Evolutionary conservation across 2,888 invertebrate genomes (phyloP), one percentile per base, ranked within the genome.

Genomic region (Callyntrura sp.): DNA sequence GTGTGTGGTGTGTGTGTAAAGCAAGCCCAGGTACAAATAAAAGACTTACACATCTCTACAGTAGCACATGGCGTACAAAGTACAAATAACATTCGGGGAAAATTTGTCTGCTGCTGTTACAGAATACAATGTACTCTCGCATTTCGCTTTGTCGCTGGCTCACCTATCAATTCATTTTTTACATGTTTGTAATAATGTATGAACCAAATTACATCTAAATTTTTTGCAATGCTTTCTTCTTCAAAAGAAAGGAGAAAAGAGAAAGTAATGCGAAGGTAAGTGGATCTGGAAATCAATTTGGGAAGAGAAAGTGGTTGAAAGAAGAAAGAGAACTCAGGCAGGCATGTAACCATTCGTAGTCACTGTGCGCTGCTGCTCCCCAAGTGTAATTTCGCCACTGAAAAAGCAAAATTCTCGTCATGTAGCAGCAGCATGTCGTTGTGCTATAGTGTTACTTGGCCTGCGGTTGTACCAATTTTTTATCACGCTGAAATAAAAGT

Each of bases 231-330:
- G 73, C 82, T 82, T 82, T 82, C 45, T 25, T 81, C 55, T 43
- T 12, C 81, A 35, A 62, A n/a, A 45, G 17, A 62, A 70, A 28
- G 35, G 12, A 45, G 82, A 70, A 25, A 68, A 23, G 60, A 82
- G 79, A 79, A 73, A 76, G 82, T 88, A 88, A 88, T 88, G 76
- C 20, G 83, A 70, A 83, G 83, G 88, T 83, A 88, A 88, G 62
- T 83, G 83, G 83, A 83, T 88, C 76, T 88, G 48, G 83, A 82
- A 82, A 82, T 82, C 82, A 82, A 82, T 82, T 82, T 82, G 82
- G 43, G 45, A 65, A 20, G 65, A 83, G 78, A 78, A 83, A 70
- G 65, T 76, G 57, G 78, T 76, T 35, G 28, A 51, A 78, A 88
- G 57, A 78, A 60, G 35, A 57, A 17, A 78, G 28, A 28, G 28